Conservation (phyloP, 1,140 invertebrate species). For the Tenebrio molitor region DNA sequence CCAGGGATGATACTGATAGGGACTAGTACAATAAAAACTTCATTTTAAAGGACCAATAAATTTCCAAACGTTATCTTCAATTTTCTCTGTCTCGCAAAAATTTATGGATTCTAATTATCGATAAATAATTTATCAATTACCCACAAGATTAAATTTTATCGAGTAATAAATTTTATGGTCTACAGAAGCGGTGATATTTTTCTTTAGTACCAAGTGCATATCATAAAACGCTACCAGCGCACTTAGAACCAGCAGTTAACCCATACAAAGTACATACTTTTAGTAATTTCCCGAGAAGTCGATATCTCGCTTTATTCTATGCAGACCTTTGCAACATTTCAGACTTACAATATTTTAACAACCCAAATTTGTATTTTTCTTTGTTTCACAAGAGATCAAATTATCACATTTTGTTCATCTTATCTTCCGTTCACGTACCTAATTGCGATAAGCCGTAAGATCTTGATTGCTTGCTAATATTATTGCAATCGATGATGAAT, state of each 20-base stretch:
- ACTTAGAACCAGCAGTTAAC: slow-evolving; percentile 12
- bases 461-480: neutral
- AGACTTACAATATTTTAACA: too few species aligned
- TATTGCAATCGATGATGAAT: neutral
- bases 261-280: slow-evolving; percentile 22
- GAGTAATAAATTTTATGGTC: slow-evolving; percentile 48
- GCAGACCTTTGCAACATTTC: too few species aligned
- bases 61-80: slow-evolving; percentile 29
- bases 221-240: neutral
- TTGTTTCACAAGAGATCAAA: too few species aligned
- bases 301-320: too few species aligned
- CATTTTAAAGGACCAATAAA: slow-evolving; percentile 35
- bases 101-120: slow-evolving; percentile 53
- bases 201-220: slow-evolving; percentile 26
- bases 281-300: too few species aligned
- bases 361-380: too few species aligned
- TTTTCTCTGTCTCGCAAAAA: slow-evolving; percentile 32
- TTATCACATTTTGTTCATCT: neutral
- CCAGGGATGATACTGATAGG: neutral
- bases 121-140: slow-evolving; percentile 54
- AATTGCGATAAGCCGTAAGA: neutral
- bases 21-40: slow-evolving; percentile 4
- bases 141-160: slow-evolving; percentile 49
- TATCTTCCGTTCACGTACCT: neutral
- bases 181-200: slow-evolving; percentile 45